Percentiles rank a stretch among this genome's conserved stretches.
Evolutionary conservation across 2,797 vertebrate genomes (phyloP).

Genomic region (Holocentrus rufus): DNA sequence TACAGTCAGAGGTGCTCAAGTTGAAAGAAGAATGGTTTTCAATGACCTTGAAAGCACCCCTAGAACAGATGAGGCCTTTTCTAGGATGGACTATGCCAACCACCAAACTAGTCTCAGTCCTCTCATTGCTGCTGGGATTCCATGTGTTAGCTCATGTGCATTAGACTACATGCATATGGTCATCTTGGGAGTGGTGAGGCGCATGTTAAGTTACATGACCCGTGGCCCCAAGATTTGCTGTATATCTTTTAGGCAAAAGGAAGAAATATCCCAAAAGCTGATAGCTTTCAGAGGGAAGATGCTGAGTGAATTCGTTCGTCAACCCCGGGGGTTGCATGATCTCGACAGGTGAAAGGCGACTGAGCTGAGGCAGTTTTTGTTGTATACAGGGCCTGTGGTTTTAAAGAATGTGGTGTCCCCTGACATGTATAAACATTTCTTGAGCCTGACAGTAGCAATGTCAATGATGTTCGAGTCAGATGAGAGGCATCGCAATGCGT

Average conservation of each 20-base stretch:
- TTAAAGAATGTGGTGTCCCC: slow-evolving; percentile 16
- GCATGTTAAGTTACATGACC: slow-evolving; percentile 41
- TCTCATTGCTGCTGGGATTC: slow-evolving; percentile 41
- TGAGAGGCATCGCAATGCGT: slow-evolving; percentile 9
- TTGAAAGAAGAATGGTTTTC: slow-evolving; percentile 39
- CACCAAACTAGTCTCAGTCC: slow-evolving; percentile 35
- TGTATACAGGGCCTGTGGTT: slow-evolving; percentile 26
- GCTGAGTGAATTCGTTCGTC: slow-evolving; percentile 40
- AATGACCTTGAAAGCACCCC: slow-evolving; percentile 10
- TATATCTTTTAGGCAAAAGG: slow-evolving; percentile 46
- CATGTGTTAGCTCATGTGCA: slow-evolving; percentile 36
- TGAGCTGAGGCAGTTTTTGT: slow-evolving; percentile 1
- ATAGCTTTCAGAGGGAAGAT: slow-evolving; percentile 29
- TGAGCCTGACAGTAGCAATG: slow-evolving; percentile 24
- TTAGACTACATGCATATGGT: slow-evolving; percentile 59
- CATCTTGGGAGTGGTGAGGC: slow-evolving; percentile 37
- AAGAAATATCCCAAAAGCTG: slow-evolving; percentile 32
- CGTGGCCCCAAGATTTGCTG: slow-evolving; percentile 44
- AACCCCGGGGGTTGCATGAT: slow-evolving; percentile 24
- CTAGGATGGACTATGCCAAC: slow-evolving; percentile 18
- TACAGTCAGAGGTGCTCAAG: slow-evolving; percentile 17
- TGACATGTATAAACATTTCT: slow-evolving; percentile 8
- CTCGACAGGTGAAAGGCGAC: slow-evolving; percentile 44
- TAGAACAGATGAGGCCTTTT: slow-evolving; percentile 32
- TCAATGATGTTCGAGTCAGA: slow-evolving; percentile 37